These are phyloP conservation scores for Oreochromis spilurus DNA, from an alignment of 2,113 vertebrate species.

Conservation along the genomic window DNA sequence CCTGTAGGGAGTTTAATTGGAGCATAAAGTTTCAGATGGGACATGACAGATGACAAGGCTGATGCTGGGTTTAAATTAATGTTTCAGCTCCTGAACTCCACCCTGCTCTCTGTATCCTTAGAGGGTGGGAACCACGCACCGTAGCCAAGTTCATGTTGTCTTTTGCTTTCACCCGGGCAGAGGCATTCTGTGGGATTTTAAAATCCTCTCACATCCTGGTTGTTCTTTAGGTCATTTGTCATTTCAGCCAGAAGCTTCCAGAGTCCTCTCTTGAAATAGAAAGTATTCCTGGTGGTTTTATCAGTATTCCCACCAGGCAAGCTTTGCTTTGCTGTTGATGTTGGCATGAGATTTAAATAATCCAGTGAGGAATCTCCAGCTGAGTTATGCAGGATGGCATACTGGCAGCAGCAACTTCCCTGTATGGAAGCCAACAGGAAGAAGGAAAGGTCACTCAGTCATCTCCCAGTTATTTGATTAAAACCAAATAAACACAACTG, in stretches of 20 bases:
- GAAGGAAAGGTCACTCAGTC: neutral
- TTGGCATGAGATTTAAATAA: neutral
- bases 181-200: constrained; percentile 31
- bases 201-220: constrained; percentile 20
- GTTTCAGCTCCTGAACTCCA: constrained; percentile 45
- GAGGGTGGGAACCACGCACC: constrained; percentile 63
- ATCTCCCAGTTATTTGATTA: neutral
- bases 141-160: constrained; percentile 51
- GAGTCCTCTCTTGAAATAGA: neutral
- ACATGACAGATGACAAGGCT: constrained; percentile 6
- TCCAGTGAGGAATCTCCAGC: neutral
- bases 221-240: constrained; percentile 4
- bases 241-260: neutral
- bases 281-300: neutral
- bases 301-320: neutral
- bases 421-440: neutral
- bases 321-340: neutral
- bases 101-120: constrained; percentile 59
- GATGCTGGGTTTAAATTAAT: constrained; percentile 38
- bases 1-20: neutral
- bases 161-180: constrained; percentile 34
- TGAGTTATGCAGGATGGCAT: neutral
- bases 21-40: neutral
- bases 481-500: neutral
- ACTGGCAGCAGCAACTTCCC: neutral